Percentiles rank a stretch among this genome's conserved stretches.
phyloP scores from a whole-genome alignment of 2,888 invertebrate genomes.

The Podotricha telesiphe region DNA sequence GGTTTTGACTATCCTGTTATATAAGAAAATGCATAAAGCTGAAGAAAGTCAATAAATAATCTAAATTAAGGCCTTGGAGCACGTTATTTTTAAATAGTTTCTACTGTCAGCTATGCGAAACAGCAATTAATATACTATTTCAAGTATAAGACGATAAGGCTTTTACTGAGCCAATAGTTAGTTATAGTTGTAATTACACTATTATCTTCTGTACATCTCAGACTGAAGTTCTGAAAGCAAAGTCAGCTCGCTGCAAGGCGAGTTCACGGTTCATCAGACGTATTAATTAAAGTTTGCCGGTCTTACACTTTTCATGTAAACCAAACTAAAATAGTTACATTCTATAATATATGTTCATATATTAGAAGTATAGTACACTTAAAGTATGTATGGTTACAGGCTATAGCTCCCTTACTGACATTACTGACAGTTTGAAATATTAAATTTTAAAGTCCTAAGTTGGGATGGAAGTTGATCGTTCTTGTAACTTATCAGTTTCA shows the following conservation, averaged over 20 bases:
- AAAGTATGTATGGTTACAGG: no score
- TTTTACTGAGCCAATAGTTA: slow-evolving; percentile 1
- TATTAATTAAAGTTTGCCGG: slow-evolving; percentile 23
- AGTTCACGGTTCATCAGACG: slow-evolving; percentile 25
- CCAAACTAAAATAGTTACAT: background rate
- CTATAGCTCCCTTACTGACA: background rate
- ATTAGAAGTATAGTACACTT: no score
- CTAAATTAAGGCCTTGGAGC: no score
- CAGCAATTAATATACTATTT: background rate
- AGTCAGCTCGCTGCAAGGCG: slow-evolving; percentile 20
- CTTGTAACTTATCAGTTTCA: no score
- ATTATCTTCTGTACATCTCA: slow-evolving; percentile 20
- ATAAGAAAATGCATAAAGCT: no score
- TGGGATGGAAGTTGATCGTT: no score
- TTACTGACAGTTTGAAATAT: no score
- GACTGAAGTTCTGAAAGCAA: slow-evolving; percentile 7
- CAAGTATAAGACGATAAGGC: background rate
- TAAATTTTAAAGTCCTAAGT: no score
- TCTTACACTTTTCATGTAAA: slow-evolving; percentile 11
- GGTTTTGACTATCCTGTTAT: no score
- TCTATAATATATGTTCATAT: background rate
- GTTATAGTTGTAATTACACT: slow-evolving; percentile 16
- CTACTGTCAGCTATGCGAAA: no score
- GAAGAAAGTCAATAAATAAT: no score
- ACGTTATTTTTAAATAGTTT: no score